Conservation (phyloP, 2,113 vertebrate genomes). For the Indicator indicator region DNA sequence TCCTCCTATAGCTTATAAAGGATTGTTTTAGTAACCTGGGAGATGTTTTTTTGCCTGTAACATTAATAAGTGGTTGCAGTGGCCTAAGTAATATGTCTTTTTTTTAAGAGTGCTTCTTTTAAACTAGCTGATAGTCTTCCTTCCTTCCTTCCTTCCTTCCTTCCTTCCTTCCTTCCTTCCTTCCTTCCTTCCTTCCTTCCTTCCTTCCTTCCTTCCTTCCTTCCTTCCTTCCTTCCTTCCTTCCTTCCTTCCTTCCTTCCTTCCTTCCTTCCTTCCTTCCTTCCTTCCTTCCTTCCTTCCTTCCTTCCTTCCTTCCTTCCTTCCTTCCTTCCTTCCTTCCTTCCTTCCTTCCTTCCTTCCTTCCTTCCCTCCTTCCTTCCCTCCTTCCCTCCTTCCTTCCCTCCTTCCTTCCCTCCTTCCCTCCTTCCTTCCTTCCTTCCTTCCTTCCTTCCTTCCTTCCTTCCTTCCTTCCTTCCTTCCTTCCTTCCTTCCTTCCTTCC, state of each 20-base stretch:
- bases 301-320: no score
- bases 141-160: not conserved
- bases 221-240: no score
- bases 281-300: no score
- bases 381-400: no score
- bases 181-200: no score
- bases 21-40: not conserved
- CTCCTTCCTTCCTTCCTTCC: not conserved
- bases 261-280: no score
- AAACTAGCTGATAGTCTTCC: not conserved
- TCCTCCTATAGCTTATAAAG: not conserved
- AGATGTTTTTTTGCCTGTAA: not conserved
- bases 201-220: no score
- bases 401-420: no score
- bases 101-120: not conserved
- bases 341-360: not conserved
- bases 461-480: not conserved
- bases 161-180: not conserved
- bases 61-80: not conserved
- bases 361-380: no score
- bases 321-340: not conserved
- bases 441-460: no score
- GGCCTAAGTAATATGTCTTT: not conserved
- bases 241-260: no score
- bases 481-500: not conserved